phyloP scores from a whole-genome alignment of 2,888 invertebrate genomes.

The Steromphala cineraria region DNA sequence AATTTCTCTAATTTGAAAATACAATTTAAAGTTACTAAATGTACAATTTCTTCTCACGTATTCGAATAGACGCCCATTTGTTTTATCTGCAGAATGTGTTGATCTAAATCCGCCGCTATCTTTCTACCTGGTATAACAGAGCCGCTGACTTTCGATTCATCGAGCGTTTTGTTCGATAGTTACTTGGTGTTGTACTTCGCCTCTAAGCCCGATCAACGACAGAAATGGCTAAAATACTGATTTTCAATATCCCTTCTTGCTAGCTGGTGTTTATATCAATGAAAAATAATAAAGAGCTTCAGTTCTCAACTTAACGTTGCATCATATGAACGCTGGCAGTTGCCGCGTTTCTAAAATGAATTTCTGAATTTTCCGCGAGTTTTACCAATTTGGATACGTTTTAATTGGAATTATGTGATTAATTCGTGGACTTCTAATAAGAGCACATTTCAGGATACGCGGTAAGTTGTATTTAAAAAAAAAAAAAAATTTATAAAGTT shows the following conservation, averaged over 20 bases:
- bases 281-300: conserved; percentile 1
- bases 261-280: background rate
- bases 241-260: background rate
- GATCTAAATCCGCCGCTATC: too few species aligned
- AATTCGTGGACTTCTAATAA: too few species aligned
- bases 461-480: too few species aligned
- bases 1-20: too few species aligned
- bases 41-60: too few species aligned
- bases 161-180: conserved; percentile 5
- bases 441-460: too few species aligned
- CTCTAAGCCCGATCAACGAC: background rate
- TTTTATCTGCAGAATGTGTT: too few species aligned
- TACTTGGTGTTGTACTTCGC: background rate
- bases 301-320: background rate
- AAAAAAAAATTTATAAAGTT: too few species aligned
- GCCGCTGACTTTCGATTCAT: background rate
- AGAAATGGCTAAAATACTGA: conserved; percentile 8
- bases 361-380: background rate
- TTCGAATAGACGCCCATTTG: too few species aligned
- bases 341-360: background rate
- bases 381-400: too few species aligned
- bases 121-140: background rate
- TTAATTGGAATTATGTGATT: too few species aligned
- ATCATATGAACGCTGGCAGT: background rate
- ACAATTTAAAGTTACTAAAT: too few species aligned